phyloP scores from a whole-genome alignment of 37 sponge, comb jelly and placozoan genomes.

The Tethya wilhelma region DNA sequence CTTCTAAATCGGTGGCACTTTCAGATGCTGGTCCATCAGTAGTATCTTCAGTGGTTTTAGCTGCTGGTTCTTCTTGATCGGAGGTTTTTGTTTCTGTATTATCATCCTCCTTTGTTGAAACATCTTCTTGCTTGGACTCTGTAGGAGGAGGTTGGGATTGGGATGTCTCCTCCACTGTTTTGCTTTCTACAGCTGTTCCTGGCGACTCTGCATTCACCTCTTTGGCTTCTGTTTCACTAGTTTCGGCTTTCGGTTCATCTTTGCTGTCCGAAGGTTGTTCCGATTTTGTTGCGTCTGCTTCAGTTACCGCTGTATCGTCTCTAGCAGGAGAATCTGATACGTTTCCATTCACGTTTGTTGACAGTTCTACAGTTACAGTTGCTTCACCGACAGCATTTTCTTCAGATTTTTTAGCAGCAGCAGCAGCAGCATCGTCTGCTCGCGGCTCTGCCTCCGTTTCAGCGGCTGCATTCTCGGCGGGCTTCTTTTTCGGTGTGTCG shows the following conservation, averaged over 20 bases:
- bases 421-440: neutral
- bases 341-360: neutral
- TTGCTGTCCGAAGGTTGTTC: neutral
- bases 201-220: neutral
- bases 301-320: neutral
- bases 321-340: neutral
- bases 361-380: neutral
- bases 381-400: neutral
- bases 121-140: too few relatives aligned
- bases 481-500: neutral
- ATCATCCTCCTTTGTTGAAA: too few relatives aligned
- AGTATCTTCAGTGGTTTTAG: too few relatives aligned
- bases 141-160: neutral
- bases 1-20: neutral
- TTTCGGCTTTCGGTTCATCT: neutral
- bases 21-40: slow-evolving; percentile 27
- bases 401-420: neutral
- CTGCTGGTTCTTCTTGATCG: neutral
- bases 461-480: too few relatives aligned
- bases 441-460: neutral
- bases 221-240: too few relatives aligned
- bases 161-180: neutral
- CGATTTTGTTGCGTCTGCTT: neutral
- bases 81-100: neutral
- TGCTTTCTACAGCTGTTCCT: neutral